Evolutionary conservation across 2,797 vertebrate genomes (phyloP), one percentile per base, ranked within the genome.

Genomic region (Rhinogobio ventralis): DNA sequence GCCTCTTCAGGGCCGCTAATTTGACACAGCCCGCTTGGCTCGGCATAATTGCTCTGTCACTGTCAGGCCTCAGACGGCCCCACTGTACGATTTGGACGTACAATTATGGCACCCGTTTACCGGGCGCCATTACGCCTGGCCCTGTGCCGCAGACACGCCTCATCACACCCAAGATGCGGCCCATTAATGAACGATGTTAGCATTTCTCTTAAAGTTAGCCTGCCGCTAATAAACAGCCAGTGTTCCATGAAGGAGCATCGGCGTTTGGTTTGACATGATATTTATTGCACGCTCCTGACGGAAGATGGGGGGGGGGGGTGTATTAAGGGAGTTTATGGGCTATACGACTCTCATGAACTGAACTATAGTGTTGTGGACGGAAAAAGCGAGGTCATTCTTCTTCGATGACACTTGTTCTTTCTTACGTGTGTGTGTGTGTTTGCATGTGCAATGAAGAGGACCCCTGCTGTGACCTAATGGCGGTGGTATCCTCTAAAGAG

Each of bases 111-210:
- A 95, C 95, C 96, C 97, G 97, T 98, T 99, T 99, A 98, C 97
- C 88, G 89, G 91, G 92, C 95, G 96, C 97, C 97, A 97, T 97
- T 97, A 97, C 96, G 95, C 94, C 95, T 94, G 94, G 95, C 95
- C 93, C 93, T 93, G 95, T 94, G 94, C 94, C 95, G 94, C 95
- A 95, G 97, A 96, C 97, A 98, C 95, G 97, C 95, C 98, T 99
- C 98, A 99, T 99, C 98, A 99, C 98, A 97, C 95, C 96, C 95
- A 96, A 85, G 97, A 97, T 97, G 96, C 97, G 96, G 97, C 95
- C 97, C 97, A 99, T 99, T 99, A 99, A 99, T 98, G 97, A 97
- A 98, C 97, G 97, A 96, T 99, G 97, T 99, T 99, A 99, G 97
- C 97, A 99, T 98, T 99, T 98, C 97, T 97, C 97, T 99, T 98